phyloP scores from a whole-genome alignment of 2,797 vertebrate genomes.

The Lagocephalus sceleratus region DNA sequence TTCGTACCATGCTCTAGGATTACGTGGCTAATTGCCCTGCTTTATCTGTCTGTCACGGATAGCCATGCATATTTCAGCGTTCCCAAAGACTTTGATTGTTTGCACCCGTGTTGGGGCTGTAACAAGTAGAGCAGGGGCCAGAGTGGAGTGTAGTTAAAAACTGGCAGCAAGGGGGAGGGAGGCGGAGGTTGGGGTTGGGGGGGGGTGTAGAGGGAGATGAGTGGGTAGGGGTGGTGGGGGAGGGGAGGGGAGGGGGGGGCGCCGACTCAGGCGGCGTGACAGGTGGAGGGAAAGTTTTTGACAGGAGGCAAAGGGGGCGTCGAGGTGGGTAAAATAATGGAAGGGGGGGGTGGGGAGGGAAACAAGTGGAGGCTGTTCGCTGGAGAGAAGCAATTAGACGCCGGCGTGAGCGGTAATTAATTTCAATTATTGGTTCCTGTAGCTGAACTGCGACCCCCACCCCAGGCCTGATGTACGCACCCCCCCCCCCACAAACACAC shows the following conservation, averaged over 20 bases:
- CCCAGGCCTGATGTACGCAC: too few species aligned
- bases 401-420: conserved; percentile 59
- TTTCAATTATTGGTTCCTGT: conserved; percentile 53
- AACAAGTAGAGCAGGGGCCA: conserved; percentile 93
- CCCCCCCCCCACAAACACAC: too few species aligned
- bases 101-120: conserved; percentile 92
- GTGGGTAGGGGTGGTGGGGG: conserved; percentile 14
- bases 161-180: conserved; percentile 73
- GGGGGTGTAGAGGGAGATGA: conserved; percentile 27
- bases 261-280: conserved; percentile 48
- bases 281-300: conserved; percentile 73
- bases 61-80: conserved; percentile 99
- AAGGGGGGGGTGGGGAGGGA: neutral
- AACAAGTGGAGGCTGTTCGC: conserved; percentile 19
- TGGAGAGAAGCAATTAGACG: conserved; percentile 47
- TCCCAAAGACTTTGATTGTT: conserved; percentile 98
- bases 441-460: conserved; percentile 23
- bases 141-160: conserved; percentile 94
- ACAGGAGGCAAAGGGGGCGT: conserved; percentile 62
- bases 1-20: conserved; percentile 87
- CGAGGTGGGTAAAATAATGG: conserved; percentile 37
- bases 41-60: conserved; percentile 98
- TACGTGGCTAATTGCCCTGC: conserved; percentile 99
- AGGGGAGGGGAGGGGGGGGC: neutral
- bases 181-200: conserved; percentile 25